Evolutionary conservation across 2,797 vertebrate genomes (phyloP).

Genomic region (Triplophysa yarkandensis): DNA sequence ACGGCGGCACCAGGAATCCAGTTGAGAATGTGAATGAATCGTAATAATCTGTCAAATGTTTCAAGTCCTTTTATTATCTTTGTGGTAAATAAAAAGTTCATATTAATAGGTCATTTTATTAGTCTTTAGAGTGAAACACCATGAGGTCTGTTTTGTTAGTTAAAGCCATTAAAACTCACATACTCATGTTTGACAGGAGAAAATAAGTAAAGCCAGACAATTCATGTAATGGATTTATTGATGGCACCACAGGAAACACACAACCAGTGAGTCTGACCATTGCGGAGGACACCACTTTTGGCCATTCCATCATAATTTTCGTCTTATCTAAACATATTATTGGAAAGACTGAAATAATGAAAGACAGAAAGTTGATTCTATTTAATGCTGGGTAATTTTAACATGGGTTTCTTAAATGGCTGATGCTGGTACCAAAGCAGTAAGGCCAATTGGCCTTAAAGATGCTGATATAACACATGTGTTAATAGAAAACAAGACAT

Average conservation of each 20-base stretch:
- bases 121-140: neutral
- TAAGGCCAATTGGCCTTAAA: too few species aligned
- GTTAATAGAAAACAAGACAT: too few species aligned
- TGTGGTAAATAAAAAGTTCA: neutral
- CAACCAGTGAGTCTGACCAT: neutral
- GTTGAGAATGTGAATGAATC: conserved; percentile 4
- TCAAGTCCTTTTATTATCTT: neutral
- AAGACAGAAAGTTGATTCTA: too few species aligned
- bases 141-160: neutral
- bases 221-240: neutral
- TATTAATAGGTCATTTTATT: neutral
- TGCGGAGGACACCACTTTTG: neutral
- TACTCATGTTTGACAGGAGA: neutral
- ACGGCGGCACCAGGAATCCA: conserved; percentile 20
- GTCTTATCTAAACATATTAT: too few species aligned
- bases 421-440: too few species aligned
- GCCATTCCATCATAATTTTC: conserved; percentile 2
- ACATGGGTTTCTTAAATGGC: too few species aligned
- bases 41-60: neutral
- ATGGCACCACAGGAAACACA: neutral
- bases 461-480: too few species aligned
- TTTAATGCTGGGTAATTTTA: too few species aligned
- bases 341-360: too few species aligned
- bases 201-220: neutral
- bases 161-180: neutral